These are phyloP conservation scores for Adela reaumurella DNA, from an alignment of 2,888 invertebrate species.

Conservation along the genomic window DNA sequence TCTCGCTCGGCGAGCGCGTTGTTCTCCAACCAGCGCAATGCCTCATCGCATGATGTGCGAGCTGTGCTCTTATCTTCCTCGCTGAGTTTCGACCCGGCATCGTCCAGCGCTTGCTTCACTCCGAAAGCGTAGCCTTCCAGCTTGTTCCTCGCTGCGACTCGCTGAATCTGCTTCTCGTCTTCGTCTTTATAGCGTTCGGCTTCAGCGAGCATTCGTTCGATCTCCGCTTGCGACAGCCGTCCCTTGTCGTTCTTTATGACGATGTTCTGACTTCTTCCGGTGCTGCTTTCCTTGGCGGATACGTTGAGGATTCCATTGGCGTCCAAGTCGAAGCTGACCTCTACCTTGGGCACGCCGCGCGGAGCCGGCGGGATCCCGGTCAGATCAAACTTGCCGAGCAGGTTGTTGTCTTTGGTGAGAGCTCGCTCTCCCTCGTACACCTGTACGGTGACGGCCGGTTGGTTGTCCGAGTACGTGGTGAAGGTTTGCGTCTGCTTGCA, in stretches of 20 bases:
- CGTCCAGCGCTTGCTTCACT: constrained; percentile 24
- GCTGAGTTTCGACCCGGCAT: constrained; percentile 56
- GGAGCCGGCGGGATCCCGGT: no score
- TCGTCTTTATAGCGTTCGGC: no score
- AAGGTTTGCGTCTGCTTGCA: constrained; percentile 63
- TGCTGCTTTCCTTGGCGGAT: constrained; percentile 58
- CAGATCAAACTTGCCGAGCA: no score
- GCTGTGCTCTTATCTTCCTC: constrained; percentile 64
- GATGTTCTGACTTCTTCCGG: no score
- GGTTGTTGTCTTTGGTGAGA: constrained; percentile 70
- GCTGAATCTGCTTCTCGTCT: constrained; percentile 62
- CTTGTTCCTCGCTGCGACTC: constrained; percentile 63
- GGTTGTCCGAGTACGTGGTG: constrained; percentile 72
- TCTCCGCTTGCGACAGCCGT: constrained; percentile 64
- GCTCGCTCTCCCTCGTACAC: constrained; percentile 68
- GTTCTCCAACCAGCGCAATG: constrained; percentile 69
- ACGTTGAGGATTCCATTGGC: constrained; percentile 74
- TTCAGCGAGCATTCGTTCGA: no score
- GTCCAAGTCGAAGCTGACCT: constrained; percentile 56
- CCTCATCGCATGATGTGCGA: constrained; percentile 58
- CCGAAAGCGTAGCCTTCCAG: constrained; percentile 65
- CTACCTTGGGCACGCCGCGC: constrained; percentile 56
- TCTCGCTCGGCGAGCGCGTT: constrained; percentile 77
- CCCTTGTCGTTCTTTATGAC: no score
- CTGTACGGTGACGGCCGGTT: constrained; percentile 63